phyloP scores from a whole-genome alignment of 2,888 invertebrate genomes.

The Drosophila seclusa region DNA sequence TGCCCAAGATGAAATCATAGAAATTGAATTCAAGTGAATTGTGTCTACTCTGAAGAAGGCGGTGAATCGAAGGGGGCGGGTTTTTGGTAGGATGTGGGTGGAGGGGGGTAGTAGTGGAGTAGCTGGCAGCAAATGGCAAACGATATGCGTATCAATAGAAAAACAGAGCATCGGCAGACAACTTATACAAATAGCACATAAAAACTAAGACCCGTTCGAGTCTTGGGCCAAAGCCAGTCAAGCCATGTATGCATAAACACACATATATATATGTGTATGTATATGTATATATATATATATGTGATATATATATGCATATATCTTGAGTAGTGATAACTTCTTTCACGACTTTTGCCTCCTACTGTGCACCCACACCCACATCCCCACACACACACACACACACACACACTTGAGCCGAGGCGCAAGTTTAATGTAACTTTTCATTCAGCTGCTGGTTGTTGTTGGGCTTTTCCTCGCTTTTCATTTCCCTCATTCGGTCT shows the following conservation, averaged over 20 bases:
- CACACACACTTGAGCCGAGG: slow-evolving; percentile 6
- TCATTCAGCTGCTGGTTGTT: slow-evolving; percentile 44
- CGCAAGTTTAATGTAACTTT: slow-evolving; percentile 70
- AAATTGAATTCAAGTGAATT: slow-evolving; percentile 76
- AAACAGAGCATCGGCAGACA: slow-evolving; percentile 61
- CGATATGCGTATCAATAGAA: slow-evolving; percentile 79
- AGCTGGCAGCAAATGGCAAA: slow-evolving; percentile 61
- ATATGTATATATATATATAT: slow-evolving; percentile 4
- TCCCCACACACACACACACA: slow-evolving; percentile 25
- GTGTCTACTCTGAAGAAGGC: slow-evolving; percentile 39
- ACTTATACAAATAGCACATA: slow-evolving; percentile 75
- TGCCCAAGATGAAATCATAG: slow-evolving; percentile 76
- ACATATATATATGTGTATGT: slow-evolving; percentile 23
- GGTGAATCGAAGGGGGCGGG: not conserved
- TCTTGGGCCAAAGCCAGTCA: slow-evolving; percentile 32
- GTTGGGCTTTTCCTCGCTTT: slow-evolving; percentile 58
- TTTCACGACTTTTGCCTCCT: slow-evolving; percentile 75
- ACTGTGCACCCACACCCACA: slow-evolving; percentile 61
- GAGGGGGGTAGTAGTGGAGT: not conserved
- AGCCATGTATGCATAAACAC: slow-evolving; percentile 19
- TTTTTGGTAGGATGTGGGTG: not conserved
- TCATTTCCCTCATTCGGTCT: slow-evolving; percentile 12
- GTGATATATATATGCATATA: slow-evolving; percentile 32
- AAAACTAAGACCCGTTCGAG: slow-evolving; percentile 46
- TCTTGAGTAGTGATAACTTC: slow-evolving; percentile 75